Conservation (phyloP, 37 sponge, comb jelly and placozoan genomes). For the Tethya wilhelma region DNA sequence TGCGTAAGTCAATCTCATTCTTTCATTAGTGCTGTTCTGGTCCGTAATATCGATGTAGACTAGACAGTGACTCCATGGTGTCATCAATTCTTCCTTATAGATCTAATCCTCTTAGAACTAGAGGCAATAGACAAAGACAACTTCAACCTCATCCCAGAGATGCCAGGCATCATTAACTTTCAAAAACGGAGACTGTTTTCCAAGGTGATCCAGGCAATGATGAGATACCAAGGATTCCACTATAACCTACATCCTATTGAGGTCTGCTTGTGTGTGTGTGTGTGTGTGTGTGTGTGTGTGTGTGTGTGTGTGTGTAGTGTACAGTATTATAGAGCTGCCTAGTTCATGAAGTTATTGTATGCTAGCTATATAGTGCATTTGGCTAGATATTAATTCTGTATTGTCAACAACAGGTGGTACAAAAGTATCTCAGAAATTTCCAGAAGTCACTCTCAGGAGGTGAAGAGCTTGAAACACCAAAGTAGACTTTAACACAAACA, state of each 20-base stretch:
- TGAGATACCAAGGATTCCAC: slow-evolving; percentile 40
- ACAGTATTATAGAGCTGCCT: too few relatives aligned
- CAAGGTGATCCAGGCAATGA: slow-evolving; percentile 28
- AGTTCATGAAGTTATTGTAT: too few relatives aligned
- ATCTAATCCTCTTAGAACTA: slow-evolving; percentile 34
- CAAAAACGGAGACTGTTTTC: slow-evolving; percentile 52
- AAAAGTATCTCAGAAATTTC: slow-evolving; percentile 25
- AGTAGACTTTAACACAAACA: not conserved
- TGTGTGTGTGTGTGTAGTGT: too few relatives aligned
- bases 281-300: too few relatives aligned
- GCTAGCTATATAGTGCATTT: too few relatives aligned
- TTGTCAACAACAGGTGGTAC: slow-evolving; percentile 12
- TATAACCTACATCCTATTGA: slow-evolving; percentile 57
- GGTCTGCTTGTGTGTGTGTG: slow-evolving; percentile 12
- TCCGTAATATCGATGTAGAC: not conserved
- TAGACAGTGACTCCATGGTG: too few relatives aligned
- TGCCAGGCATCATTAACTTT: slow-evolving; percentile 55
- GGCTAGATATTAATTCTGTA: not conserved
- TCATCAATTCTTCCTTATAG: too few relatives aligned
- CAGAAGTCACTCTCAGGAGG: not conserved
- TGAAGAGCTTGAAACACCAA: slow-evolving; percentile 1
- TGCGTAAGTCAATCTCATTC: slow-evolving; percentile 28
- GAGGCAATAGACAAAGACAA: slow-evolving; percentile 36
- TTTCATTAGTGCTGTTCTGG: not conserved
- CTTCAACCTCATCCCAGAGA: slow-evolving; percentile 25